These are phyloP conservation scores for Channallabes apus DNA, from an alignment of 2,797 vertebrate genomes.

Conservation along the genomic window DNA sequence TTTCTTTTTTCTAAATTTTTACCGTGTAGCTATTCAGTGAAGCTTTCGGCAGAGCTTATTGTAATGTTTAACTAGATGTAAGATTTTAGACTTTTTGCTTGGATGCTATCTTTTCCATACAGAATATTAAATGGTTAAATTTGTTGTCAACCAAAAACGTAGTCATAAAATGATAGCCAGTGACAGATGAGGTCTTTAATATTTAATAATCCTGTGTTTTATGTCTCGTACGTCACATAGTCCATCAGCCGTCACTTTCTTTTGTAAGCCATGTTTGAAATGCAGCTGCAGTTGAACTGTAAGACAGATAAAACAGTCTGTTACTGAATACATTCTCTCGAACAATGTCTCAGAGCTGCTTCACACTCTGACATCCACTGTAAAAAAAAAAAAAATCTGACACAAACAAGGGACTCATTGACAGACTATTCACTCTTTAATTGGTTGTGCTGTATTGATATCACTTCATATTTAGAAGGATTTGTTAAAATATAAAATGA, in stretches of 20 bases:
- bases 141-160: not conserved
- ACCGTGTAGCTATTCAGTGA: not conserved
- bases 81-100: not conserved
- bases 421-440: conserved; percentile 28
- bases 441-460: conserved; percentile 21
- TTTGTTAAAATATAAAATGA: conserved; percentile 13
- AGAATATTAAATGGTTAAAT: conserved; percentile 13
- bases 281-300: conserved; percentile 38
- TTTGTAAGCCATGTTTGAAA: conserved; percentile 16
- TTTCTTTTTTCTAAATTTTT: not conserved
- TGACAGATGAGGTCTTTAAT: conserved; percentile 17
- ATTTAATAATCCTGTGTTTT: conserved; percentile 20
- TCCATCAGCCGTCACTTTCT: not conserved
- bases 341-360: conserved; percentile 18
- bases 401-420: conserved; percentile 28
- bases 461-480: conserved; percentile 8
- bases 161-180: not conserved
- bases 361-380: conserved; percentile 17
- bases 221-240: conserved; percentile 5
- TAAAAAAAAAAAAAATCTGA: conserved; percentile 29
- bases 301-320: conserved; percentile 31
- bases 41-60: not conserved
- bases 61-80: not conserved
- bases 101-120: not conserved
- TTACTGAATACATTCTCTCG: conserved; percentile 25